A percentile compares a stretch with the other conserved stretches of the same genome.
phyloP scores from a whole-genome alignment of 1,140 invertebrate genomes.

The Cydia pomonella region DNA sequence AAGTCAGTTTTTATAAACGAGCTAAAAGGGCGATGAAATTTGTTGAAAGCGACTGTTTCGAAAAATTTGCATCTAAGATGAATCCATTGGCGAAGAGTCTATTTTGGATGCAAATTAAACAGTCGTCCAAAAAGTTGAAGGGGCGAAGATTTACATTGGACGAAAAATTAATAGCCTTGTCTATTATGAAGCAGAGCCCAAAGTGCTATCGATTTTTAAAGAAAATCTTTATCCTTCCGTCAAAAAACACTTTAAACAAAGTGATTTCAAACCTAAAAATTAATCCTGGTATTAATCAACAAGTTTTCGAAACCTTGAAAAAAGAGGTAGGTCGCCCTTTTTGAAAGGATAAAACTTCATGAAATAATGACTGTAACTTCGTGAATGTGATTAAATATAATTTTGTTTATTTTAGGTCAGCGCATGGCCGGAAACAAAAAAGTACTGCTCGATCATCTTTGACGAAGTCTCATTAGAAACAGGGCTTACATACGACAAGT shows the following conservation, averaged over 20 bases:
- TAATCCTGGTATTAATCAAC: slow-evolving; percentile 27
- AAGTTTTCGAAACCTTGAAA: slow-evolving; percentile 26
- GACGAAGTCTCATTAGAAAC: slow-evolving; percentile 32
- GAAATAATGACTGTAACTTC: no score
- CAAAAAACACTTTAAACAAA: slow-evolving; percentile 8
- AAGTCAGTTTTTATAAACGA: slow-evolving; percentile 10
- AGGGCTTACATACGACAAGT: slow-evolving; percentile 1
- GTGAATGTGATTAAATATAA: neutral
- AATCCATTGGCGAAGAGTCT: slow-evolving; percentile 25
- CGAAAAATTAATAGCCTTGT: slow-evolving; percentile 33
- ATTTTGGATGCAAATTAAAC: slow-evolving; percentile 35
- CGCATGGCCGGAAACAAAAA: slow-evolving; percentile 18
- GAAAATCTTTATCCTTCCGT: slow-evolving; percentile 25
- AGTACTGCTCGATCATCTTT: slow-evolving; percentile 24
- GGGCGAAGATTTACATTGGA: slow-evolving; percentile 32
- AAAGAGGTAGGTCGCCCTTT: slow-evolving; percentile 9
- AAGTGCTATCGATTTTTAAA: slow-evolving; percentile 34
- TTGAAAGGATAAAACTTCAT: no score
- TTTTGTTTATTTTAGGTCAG: slow-evolving; percentile 2
- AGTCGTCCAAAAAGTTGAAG: slow-evolving; percentile 18
- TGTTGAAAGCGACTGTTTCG: slow-evolving; percentile 3
- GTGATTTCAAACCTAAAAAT: slow-evolving; percentile 23
- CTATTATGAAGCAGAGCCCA: slow-evolving; percentile 38
- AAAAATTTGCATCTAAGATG: slow-evolving; percentile 17
- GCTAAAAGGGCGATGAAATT: slow-evolving; percentile 28